Evolutionary conservation across 2,888 invertebrate genomes (phyloP).

Genomic region (Dicyrtomina minuta): DNA sequence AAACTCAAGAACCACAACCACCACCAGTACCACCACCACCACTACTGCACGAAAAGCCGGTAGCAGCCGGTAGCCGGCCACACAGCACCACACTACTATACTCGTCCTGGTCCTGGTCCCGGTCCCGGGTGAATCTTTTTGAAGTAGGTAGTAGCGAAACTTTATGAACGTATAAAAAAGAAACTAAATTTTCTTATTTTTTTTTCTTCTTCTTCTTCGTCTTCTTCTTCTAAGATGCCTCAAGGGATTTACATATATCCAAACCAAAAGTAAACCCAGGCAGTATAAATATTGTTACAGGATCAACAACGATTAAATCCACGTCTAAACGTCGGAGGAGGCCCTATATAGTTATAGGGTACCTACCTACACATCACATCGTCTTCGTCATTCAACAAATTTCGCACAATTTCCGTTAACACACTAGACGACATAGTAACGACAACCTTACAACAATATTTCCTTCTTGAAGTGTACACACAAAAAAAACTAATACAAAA

Average conservation of each 20-base stretch:
- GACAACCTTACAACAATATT: no score
- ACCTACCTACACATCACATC: conserved; percentile 1
- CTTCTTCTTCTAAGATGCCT: not conserved
- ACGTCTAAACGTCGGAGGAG: not conserved
- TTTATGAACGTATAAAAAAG: conserved; percentile 27
- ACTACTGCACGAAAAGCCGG: no score
- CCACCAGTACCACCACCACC: no score
- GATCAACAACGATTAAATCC: not conserved
- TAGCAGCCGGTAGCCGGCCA: no score
- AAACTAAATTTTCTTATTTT: conserved; percentile 14
- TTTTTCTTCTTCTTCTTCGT: no score
- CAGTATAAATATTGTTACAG: not conserved
- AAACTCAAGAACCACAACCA: no score
- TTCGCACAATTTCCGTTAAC: not conserved
- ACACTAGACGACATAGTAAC: no score
- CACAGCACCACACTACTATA: no score
- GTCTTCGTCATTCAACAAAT: not conserved
- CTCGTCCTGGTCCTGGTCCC: not conserved
- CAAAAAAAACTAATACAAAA: no score
- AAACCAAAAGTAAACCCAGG: not conserved
- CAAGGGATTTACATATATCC: conserved; percentile 4
- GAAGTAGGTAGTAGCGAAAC: conserved; percentile 24
- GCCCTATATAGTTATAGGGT: no score
- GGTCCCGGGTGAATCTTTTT: not conserved
- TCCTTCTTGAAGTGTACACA: no score